Percentiles rank a stretch among this genome's conserved stretches.
Conservation (phyloP, 2,113 vertebrate genomes). For the Semnornis frantzii region DNA sequence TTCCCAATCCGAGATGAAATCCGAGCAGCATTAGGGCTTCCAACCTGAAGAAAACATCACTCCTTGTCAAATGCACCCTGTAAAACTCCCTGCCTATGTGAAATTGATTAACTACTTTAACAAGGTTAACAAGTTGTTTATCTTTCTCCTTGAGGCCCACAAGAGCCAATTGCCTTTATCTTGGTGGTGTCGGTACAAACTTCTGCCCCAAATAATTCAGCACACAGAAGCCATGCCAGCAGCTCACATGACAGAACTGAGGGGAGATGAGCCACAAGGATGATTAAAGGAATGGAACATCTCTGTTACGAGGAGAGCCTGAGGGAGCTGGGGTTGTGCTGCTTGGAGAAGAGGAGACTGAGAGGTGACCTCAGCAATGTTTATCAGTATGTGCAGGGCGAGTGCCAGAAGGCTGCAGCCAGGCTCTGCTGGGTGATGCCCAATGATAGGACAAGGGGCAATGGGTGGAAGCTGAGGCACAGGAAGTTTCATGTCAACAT, state of each 20-base stretch:
- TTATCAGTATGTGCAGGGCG: no score
- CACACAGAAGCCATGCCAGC: not conserved
- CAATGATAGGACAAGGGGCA: no score
- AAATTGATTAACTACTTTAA: not conserved
- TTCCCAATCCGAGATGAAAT: constrained; percentile 85
- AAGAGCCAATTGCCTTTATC: not conserved
- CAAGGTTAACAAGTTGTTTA: not conserved
- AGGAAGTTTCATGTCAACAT: no score
- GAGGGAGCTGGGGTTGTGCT: no score
- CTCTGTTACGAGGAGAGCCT: no score
- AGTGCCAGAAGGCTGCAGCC: no score
- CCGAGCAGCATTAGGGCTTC: constrained; percentile 84
- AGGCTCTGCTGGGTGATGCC: no score
- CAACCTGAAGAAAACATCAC: constrained; percentile 76
- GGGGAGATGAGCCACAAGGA: not conserved
- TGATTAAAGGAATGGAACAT: no score
- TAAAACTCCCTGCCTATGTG: not conserved
- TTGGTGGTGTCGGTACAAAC: not conserved
- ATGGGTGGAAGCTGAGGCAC: no score
- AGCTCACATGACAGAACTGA: not conserved
- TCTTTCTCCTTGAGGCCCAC: not conserved
- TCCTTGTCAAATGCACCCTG: not conserved
- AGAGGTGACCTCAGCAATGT: no score
- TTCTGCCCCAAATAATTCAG: not conserved
- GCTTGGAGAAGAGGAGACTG: no score